Conservation (phyloP, 1,140 invertebrate species). For the Spodoptera litura region DNA sequence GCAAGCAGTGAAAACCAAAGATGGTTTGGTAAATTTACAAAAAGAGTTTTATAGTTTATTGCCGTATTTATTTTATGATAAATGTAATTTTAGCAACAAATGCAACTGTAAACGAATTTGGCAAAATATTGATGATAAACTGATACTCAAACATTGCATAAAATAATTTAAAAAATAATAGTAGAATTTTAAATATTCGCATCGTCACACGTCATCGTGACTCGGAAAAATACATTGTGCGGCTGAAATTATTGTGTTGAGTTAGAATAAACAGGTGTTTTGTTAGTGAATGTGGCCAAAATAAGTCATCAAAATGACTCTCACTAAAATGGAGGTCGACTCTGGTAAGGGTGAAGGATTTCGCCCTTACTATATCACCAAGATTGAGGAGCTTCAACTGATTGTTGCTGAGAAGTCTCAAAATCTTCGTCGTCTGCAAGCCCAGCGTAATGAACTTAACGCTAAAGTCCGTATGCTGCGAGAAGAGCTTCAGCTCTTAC, state of each 20-base stretch:
- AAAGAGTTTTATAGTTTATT: not conserved
- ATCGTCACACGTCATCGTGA: constrained; percentile 51
- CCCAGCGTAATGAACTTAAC: constrained; percentile 99
- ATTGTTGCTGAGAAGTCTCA: constrained; percentile 99
- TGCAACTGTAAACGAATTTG: no score
- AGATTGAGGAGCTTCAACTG: constrained; percentile 98
- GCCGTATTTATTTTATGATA: no score
- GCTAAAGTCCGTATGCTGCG: constrained; percentile 99
- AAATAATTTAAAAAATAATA: not conserved
- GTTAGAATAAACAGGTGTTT: constrained; percentile 14
- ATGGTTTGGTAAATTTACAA: not conserved
- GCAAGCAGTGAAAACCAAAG: not conserved
- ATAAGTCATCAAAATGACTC: constrained; percentile 67
- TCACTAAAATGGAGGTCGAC: constrained; percentile 95
- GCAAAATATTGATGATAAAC: not conserved
- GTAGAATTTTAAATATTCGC: constrained; percentile 24
- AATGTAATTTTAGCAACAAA: no score
- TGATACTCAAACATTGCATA: not conserved
- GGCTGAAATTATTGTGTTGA: constrained; percentile 31
- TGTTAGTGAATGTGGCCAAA: constrained; percentile 43
- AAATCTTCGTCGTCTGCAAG: constrained; percentile 98
- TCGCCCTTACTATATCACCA: constrained; percentile 97
- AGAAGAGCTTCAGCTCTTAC: constrained; percentile 98
- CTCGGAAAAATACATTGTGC: constrained; percentile 49
- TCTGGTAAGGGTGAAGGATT: constrained; percentile 95